These are phyloP conservation scores for Patella ulyssiponensis DNA, from an alignment of 2,888 invertebrate species.

Conservation along the genomic window DNA sequence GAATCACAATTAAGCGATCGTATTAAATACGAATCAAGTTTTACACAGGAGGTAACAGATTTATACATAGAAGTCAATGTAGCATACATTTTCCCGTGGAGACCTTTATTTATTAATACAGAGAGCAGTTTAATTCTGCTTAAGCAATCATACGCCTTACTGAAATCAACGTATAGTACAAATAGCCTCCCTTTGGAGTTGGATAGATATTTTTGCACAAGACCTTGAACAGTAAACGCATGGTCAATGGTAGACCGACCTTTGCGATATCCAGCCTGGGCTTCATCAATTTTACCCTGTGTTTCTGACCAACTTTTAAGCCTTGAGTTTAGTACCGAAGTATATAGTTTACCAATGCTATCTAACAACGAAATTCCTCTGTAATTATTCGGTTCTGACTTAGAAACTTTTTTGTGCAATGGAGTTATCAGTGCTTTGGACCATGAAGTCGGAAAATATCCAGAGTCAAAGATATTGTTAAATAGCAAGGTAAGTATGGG, in stretches of 20 bases:
- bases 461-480: background rate
- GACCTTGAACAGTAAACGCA: background rate
- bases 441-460: background rate
- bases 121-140: conserved; percentile 25
- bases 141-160: conserved; percentile 28
- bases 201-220: background rate
- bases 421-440: background rate
- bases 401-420: background rate
- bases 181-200: conserved; percentile 7
- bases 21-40: too few relatives aligned
- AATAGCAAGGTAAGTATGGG: background rate
- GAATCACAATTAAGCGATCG: too few relatives aligned
- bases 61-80: too few relatives aligned
- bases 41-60: too few relatives aligned
- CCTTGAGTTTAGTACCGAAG: conserved; percentile 20
- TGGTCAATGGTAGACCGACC: background rate
- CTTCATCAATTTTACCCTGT: conserved; percentile 22
- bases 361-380: background rate
- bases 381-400: background rate
- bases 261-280: conserved; percentile 27
- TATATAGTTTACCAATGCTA: conserved; percentile 12
- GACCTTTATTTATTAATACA: conserved; percentile 24
- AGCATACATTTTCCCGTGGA: conserved; percentile 28
- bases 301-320: conserved; percentile 25
- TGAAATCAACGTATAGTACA: conserved; percentile 27